phyloP scores from a whole-genome alignment of 2,888 invertebrate species.

The Mesoligia furuncula region DNA sequence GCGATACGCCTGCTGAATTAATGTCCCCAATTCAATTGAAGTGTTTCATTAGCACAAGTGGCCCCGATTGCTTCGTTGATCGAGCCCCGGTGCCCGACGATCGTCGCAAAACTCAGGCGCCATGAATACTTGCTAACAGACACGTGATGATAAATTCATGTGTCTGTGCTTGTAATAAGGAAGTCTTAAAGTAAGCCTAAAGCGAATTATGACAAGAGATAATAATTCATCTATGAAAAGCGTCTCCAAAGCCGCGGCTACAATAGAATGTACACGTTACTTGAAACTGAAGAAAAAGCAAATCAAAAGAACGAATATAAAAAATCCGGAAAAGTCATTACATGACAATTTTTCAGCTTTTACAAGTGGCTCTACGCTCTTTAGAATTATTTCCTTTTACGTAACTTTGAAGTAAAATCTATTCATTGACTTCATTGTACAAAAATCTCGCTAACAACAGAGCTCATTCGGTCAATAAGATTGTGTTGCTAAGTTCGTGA shows the following conservation, averaged over 20 bases:
- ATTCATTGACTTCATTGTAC: constrained; percentile 38
- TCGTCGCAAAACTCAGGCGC: constrained; percentile 80
- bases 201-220: constrained; percentile 31
- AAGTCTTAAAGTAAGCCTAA: constrained; percentile 48
- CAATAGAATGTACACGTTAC: constrained; percentile 5
- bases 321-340: constrained; percentile 14
- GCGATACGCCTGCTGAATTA: constrained; percentile 84
- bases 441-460: constrained; percentile 56
- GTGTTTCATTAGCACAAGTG: constrained; percentile 90
- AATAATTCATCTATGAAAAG: constrained; percentile 15
- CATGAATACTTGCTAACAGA: constrained; percentile 62
- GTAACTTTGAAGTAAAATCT: constrained; percentile 44
- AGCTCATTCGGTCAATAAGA: constrained; percentile 69
- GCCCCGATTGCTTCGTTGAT: constrained; percentile 90
- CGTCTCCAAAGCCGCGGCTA: neutral
- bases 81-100: constrained; percentile 77
- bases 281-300: constrained; percentile 13
- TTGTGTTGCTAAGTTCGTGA: constrained; percentile 69
- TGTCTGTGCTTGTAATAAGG: constrained; percentile 63
- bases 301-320: constrained; percentile 6
- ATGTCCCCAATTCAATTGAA: constrained; percentile 90
- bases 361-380: neutral
- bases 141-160: constrained; percentile 68
- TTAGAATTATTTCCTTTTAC: constrained; percentile 22
- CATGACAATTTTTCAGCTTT: constrained; percentile 7